Percentiles rank a stretch among this genome's conserved stretches.
phyloP scores from a whole-genome alignment of 2,113 vertebrate species.

The Macrotis lagotis region DNA sequence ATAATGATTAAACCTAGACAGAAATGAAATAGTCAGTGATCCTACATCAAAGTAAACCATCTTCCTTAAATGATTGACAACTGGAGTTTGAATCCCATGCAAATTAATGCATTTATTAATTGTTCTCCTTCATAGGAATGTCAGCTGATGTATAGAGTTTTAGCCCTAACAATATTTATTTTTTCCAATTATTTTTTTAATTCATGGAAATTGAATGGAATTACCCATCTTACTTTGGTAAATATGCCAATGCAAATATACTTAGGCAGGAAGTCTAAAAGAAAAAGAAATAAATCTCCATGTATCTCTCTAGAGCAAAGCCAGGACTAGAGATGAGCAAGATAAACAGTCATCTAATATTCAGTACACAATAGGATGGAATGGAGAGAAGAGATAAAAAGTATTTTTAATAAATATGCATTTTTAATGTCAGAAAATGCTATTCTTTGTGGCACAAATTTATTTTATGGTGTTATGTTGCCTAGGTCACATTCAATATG shows the following conservation, averaged over 20 bases:
- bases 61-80: neutral
- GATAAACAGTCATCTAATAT: too few relatives aligned
- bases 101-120: neutral
- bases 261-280: slow-evolving; percentile 17
- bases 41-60: neutral
- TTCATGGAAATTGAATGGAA: neutral
- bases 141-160: neutral
- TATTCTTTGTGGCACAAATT: neutral
- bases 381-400: neutral
- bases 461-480: neutral
- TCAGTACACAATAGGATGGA: too few relatives aligned
- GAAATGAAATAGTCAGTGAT: neutral
- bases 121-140: neutral
- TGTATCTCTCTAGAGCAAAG: neutral
- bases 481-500: neutral
- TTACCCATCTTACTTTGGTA: neutral
- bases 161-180: neutral
- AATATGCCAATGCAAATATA: neutral
- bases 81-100: neutral
- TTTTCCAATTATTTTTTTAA: slow-evolving; percentile 5
- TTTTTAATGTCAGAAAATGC: neutral
- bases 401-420: neutral
- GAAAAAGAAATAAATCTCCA: neutral
- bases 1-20: neutral
- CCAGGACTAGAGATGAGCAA: neutral